Conservation (phyloP, 2,888 invertebrate species). For the Theretra japonica region DNA sequence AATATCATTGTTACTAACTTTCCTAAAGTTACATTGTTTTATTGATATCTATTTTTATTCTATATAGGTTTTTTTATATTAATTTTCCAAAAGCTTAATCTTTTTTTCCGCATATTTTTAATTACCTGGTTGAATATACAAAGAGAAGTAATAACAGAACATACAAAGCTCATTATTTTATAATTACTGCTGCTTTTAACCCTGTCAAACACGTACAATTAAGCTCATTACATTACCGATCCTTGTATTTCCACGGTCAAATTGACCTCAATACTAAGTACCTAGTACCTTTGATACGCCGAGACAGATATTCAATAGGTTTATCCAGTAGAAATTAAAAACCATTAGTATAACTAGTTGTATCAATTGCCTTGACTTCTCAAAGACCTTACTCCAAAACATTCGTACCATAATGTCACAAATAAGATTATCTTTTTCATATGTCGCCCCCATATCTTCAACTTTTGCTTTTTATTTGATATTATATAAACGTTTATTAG, state of each 20-base stretch:
- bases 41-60: too few species aligned
- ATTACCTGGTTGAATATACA: too few species aligned
- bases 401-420: neutral
- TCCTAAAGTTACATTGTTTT: too few species aligned
- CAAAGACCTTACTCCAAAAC: neutral
- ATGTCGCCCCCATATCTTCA: neutral
- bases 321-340: neutral
- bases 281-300: neutral
- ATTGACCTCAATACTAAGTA: neutral
- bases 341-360: too few species aligned
- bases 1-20: too few species aligned
- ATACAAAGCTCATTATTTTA: too few species aligned
- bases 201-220: neutral
- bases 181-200: neutral
- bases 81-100: too few species aligned
- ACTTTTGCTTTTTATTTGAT: slow-evolving; percentile 1
- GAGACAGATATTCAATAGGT: neutral
- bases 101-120: too few species aligned
- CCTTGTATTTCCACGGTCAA: neutral
- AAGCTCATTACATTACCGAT: slow-evolving; percentile 2
- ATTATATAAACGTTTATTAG: neutral
- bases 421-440: neutral
- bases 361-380: neutral
- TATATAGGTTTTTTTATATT: too few species aligned
- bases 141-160: too few species aligned